A percentile compares a stretch with the other conserved stretches of the same genome.
Conservation (phyloP, 2,888 invertebrate species). For the Drosophila prolongata region DNA sequence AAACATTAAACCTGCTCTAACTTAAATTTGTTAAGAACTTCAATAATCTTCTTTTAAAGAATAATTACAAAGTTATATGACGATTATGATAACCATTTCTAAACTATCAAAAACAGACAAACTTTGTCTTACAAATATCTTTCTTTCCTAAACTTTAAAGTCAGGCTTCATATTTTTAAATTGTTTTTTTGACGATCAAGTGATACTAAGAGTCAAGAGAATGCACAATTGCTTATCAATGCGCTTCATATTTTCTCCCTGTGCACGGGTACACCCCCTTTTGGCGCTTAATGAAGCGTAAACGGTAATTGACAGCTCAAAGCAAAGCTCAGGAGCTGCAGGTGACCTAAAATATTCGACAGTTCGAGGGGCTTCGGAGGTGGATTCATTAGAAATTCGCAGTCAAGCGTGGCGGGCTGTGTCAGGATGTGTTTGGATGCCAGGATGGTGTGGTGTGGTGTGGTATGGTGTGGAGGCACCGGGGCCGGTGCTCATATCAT, state of each 20-base stretch:
- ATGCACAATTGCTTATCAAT: neutral
- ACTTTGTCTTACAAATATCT: too few relatives aligned
- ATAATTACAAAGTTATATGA: too few relatives aligned
- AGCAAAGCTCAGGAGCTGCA: conserved; percentile 49
- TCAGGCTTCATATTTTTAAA: too few relatives aligned
- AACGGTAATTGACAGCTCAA: conserved; percentile 78
- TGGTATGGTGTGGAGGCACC: conserved; percentile 11
- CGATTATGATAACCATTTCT: too few relatives aligned
- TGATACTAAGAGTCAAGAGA: neutral
- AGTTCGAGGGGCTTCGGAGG: conserved; percentile 54
- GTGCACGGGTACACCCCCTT: conserved; percentile 13
- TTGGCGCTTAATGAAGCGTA: conserved; percentile 77
- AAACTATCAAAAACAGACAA: too few relatives aligned
- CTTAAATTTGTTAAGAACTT: too few relatives aligned
- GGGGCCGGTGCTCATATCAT: conserved; percentile 58
- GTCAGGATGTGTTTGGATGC: conserved; percentile 34
- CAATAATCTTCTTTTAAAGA: too few relatives aligned
- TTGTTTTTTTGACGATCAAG: too few relatives aligned
- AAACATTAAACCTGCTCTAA: too few relatives aligned
- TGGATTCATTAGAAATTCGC: conserved; percentile 69
- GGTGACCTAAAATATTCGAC: conserved; percentile 73
- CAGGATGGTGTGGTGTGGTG: conserved; percentile 12
- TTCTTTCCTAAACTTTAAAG: too few relatives aligned
- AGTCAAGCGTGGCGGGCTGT: conserved; percentile 45
- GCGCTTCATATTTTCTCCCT: neutral